Conservation (phyloP, 2,113 vertebrate genomes). For the Pseudois nayaur region DNA sequence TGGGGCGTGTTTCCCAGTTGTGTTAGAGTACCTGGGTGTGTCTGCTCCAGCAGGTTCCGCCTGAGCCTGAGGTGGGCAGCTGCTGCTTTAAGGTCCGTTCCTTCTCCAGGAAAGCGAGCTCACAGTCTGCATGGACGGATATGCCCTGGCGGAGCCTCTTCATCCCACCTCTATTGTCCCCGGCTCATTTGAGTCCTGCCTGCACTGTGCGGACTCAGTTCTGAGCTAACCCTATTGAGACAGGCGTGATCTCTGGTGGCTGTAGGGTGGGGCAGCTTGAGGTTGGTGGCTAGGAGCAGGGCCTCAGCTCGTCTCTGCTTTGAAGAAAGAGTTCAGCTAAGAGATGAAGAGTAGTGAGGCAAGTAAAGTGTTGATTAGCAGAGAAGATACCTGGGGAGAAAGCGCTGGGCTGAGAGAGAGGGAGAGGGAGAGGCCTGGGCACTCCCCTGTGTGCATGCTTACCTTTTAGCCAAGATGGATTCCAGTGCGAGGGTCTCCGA, state of each 20-base stretch:
- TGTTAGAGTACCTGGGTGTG: not conserved
- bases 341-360: not conserved
- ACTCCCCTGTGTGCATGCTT: not conserved
- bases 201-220: not conserved
- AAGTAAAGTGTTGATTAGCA: not conserved
- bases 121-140: too few relatives aligned
- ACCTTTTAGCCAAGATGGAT: not conserved
- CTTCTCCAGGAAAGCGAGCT: not conserved
- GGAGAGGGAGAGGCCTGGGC: not conserved
- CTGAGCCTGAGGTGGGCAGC: too few relatives aligned
- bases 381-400: not conserved
- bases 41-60: not conserved
- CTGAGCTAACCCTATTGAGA: not conserved
- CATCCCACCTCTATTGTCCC: not conserved
- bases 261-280: not conserved
- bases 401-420: not conserved
- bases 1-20: not conserved
- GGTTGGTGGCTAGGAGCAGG: not conserved
- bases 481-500: not conserved
- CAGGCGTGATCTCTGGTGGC: not conserved
- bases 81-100: not conserved
- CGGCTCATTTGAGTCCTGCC: rapidly evolving
- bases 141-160: not conserved
- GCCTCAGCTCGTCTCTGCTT: not conserved
- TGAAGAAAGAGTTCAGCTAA: not conserved